phyloP scores from a whole-genome alignment of 2,113 vertebrate species.

The Gymnocephalus cernua region DNA sequence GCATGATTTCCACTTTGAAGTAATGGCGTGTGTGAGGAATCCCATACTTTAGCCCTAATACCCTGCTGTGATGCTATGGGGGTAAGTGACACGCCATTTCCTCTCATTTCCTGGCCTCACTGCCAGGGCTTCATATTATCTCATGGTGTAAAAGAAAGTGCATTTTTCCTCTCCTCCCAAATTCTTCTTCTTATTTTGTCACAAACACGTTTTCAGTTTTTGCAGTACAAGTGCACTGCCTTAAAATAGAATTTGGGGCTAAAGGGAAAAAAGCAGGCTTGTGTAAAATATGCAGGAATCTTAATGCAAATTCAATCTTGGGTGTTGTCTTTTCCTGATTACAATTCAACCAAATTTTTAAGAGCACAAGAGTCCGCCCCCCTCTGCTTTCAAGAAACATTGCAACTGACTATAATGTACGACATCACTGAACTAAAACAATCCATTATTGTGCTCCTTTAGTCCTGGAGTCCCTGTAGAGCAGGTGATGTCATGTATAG shows the following conservation, averaged over 20 bases:
- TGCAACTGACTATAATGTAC: constrained; percentile 31
- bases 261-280: constrained; percentile 8
- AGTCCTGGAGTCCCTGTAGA: background rate
- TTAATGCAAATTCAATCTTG: constrained; percentile 46
- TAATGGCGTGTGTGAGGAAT: constrained; percentile 74
- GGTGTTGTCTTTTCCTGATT: constrained; percentile 45
- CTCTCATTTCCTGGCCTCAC: constrained; percentile 62
- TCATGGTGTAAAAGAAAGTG: background rate
- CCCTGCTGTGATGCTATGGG: constrained; percentile 67
- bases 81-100: constrained; percentile 69
- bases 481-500: constrained; percentile 3
- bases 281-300: constrained; percentile 57
- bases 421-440: constrained; percentile 19
- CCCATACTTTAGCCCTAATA: constrained; percentile 71
- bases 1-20: constrained; percentile 63
- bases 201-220: constrained; percentile 50
- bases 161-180: background rate
- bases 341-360: constrained; percentile 45
- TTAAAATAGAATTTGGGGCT: constrained; percentile 40
- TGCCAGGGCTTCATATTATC: constrained; percentile 47
- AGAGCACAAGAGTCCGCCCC: constrained; percentile 8
- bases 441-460: constrained; percentile 10
- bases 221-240: constrained; percentile 11
- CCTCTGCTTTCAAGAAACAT: constrained; percentile 45
- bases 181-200: constrained; percentile 23